Evolutionary conservation across 2,113 vertebrate genomes (phyloP).

Genomic region (Porphyrio hochstetteri): DNA sequence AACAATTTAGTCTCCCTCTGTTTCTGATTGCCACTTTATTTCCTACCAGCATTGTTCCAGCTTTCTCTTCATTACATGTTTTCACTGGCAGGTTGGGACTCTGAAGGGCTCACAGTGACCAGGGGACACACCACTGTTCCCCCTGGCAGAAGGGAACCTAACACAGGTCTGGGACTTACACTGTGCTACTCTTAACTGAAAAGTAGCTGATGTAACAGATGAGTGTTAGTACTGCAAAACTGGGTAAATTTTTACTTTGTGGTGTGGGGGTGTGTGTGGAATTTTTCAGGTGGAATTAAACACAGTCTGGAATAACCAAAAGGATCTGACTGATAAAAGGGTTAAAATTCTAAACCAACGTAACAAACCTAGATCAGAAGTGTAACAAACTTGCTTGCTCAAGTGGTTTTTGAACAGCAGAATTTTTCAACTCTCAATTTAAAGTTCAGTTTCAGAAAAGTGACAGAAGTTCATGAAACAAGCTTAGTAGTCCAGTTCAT

Average conservation of each 20-base stretch:
- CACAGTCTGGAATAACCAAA: not conserved
- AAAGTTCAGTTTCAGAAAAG: not conserved
- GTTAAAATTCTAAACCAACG: not conserved
- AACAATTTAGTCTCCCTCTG: not conserved
- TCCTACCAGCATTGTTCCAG: not conserved
- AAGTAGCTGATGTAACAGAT: not conserved
- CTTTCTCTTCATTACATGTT: not conserved
- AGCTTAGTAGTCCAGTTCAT: not conserved
- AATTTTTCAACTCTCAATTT: not conserved
- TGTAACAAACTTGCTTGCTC: not conserved
- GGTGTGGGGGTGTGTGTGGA: not conserved
- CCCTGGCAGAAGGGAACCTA: not conserved
- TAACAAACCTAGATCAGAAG: not conserved
- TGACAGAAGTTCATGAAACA: not conserved
- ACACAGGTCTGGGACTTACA: not conserved
- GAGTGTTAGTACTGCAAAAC: not conserved
- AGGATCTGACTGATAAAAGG: not conserved
- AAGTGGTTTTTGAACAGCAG: not conserved
- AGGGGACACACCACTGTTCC: not conserved
- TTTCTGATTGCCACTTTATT: not conserved
- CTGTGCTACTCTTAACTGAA: not conserved
- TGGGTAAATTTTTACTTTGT: not conserved
- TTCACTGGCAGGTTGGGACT: not conserved
- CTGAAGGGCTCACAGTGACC: not conserved
- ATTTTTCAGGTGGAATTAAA: not conserved